Base-by-base conservation (phyloP, 2,113 vertebrate species). In the Podarcis raffonei region DNA sequence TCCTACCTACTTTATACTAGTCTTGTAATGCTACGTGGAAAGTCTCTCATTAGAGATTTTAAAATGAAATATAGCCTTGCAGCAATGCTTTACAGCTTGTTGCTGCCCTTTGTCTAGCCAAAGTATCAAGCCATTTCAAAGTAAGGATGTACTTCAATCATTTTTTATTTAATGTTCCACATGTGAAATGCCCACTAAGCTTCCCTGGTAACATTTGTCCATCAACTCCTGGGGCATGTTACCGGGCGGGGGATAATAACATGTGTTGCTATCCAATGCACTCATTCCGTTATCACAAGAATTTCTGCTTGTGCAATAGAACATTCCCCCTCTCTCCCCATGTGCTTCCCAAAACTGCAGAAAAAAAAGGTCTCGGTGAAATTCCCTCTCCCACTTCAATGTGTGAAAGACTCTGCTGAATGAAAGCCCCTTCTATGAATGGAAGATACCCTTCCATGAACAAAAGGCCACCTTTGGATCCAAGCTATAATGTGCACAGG, bases 121-220 rank as follows among this genome's bases (percentile, higher is more conserved):
- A 32, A 87, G 27, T 87, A 95, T 92, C 88, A 93, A 94, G 42
- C 59, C 16, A 59, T 94, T 89, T 96, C 87, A 95, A 95, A 95
- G n/a, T 83, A 37, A 81, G 87, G 89, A 89, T 92, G 89, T 39
- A 90, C 3, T 27, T 94, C 93, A 93, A 94, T 92, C 68, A 93
- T 72, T 94, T 96, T 94, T 94, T 30, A 59, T 15, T 57, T 30
- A 75, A 59, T 85, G 53, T 85, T 85, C 83, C 42, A 85, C 20
- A 85, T 27, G 6, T 37, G n/a, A 20, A 59, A 85, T 59, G 71
- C 4, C 9, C 71, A 75, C 13, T 59, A 37, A 68, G 27, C 30
- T 71, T 72, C 13, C 53, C 25, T 20, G 23, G 22, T 59, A 59
- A 75, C 30, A 22, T 30, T 37, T 85, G 71, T 23, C 23, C 22